phyloP scores from a whole-genome alignment of 2,888 invertebrate genomes.

The Formica aserva region DNA sequence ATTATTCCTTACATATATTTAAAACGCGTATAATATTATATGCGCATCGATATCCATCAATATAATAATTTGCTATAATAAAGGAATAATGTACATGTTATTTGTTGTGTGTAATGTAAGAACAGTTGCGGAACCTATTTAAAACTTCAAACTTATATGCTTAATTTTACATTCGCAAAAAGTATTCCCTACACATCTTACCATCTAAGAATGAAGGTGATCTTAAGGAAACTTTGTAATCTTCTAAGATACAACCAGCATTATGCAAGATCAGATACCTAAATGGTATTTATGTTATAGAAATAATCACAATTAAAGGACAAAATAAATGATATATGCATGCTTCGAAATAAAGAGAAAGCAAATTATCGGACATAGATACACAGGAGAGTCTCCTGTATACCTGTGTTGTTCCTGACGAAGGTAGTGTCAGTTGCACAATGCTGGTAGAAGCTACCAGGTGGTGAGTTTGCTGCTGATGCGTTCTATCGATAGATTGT shows the following conservation, averaged over 20 bases:
- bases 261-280: slow-evolving; percentile 79
- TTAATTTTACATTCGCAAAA: neutral
- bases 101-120: slow-evolving; percentile 23
- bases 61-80: neutral
- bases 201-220: neutral
- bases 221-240: slow-evolving; percentile 3
- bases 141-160: neutral
- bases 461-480: slow-evolving; percentile 86
- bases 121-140: neutral
- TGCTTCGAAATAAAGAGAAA: slow-evolving; percentile 65
- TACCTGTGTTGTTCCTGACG: slow-evolving; percentile 84
- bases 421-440: slow-evolving; percentile 93
- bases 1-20: slow-evolving; percentile 27
- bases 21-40: neutral
- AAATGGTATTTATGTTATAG: slow-evolving; percentile 37
- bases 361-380: slow-evolving; percentile 77
- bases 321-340: slow-evolving; percentile 64
- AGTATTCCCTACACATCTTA: slow-evolving; percentile 2
- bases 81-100: slow-evolving; percentile 29
- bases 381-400: slow-evolving; percentile 83
- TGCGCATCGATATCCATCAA: neutral
- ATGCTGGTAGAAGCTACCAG: slow-evolving; percentile 90
- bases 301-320: slow-evolving; percentile 50
- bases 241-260: slow-evolving; percentile 79
- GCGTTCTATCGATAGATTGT: slow-evolving; percentile 85